Percentiles rank a stretch among this genome's conserved stretches.
Evolutionary conservation across 2,113 vertebrate genomes (phyloP).

Genomic region (Siniperca knerii): DNA sequence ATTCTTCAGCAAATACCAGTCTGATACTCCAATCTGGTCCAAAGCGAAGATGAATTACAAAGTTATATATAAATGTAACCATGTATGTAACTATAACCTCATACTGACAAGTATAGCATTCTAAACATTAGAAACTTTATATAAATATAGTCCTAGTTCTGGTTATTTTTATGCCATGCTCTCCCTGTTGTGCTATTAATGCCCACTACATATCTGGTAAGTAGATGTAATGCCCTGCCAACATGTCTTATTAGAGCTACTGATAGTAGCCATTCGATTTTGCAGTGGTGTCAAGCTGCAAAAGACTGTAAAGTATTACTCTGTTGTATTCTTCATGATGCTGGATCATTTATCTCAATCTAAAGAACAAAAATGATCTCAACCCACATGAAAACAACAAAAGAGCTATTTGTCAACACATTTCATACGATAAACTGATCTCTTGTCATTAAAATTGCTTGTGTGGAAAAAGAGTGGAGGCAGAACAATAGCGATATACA

Average conservation of each 20-base stretch:
- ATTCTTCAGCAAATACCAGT: background rate
- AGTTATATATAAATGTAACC: background rate
- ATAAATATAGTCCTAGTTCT: background rate
- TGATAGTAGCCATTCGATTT: constrained; percentile 46
- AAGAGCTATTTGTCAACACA: constrained; percentile 47
- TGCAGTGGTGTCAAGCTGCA: constrained; percentile 23
- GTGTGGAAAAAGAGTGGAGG: constrained; percentile 33
- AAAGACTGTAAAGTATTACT: constrained; percentile 26
- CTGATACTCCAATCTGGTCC: background rate
- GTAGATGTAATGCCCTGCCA: constrained; percentile 31
- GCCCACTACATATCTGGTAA: constrained; percentile 4
- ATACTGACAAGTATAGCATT: background rate
- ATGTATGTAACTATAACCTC: background rate
- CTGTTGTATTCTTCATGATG: constrained; percentile 32
- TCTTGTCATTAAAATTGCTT: constrained; percentile 56
- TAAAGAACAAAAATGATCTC: constrained; percentile 52
- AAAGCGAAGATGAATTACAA: background rate
- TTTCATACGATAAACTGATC: constrained; percentile 48
- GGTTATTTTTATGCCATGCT: background rate
- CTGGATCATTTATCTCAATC: constrained; percentile 62
- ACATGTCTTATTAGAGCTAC: constrained; percentile 37
- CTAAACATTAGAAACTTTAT: background rate
- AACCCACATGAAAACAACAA: constrained; percentile 54
- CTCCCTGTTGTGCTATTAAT: background rate
- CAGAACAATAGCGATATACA: constrained; percentile 37